Evolutionary conservation across 1,140 invertebrate genomes (phyloP), one percentile per base, ranked within the genome.

Genomic region (Drepana arcuata): DNA sequence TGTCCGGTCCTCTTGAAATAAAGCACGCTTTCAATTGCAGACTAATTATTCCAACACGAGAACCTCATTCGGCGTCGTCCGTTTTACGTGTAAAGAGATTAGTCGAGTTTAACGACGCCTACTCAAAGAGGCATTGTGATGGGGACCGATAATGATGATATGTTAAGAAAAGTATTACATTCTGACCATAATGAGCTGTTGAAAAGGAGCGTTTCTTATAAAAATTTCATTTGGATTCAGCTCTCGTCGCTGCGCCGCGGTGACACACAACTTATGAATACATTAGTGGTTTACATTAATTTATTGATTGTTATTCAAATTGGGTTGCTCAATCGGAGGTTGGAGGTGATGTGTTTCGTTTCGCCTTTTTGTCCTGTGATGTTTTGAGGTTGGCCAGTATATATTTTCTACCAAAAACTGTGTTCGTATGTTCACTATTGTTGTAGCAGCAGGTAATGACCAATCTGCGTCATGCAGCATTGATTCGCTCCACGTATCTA

Each of bases 271-370:
- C 54, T 74, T 66, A 68, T 70, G 77, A 81, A 81, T 81, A 81
- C 43, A 73, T 81, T 77, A 81, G 51, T 42, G 47, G 25, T 40
- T 50, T 69, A 77, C 69, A 81, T 81, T 79, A 81, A 81, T 81
- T 81, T 81, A 81, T 81, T 77, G 70, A 81, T 81, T 81, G 77
- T 81, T 81, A 81, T 81, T 81, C 77, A 79, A 81, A 81, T 81
- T 70, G 40, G 53, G 68, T 73, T 77, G 79, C 74, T 77, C 72
- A 74, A 81, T 77, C 67, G 64, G 64, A 73, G 70, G 62, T 74
- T 68, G 68, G 64, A 73, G 63, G 72, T 74, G 74, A 71, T 75
- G 68, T 45, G 60, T 52, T 59, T 58, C 59, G 59, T 66, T 48
- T 60, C 57, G 58, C 48, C 70, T 69, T 67, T 77, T 69, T 60